These are phyloP conservation scores for Araneus ventricosus DNA, from an alignment of 1,140 invertebrate species.

Conservation along the genomic window DNA sequence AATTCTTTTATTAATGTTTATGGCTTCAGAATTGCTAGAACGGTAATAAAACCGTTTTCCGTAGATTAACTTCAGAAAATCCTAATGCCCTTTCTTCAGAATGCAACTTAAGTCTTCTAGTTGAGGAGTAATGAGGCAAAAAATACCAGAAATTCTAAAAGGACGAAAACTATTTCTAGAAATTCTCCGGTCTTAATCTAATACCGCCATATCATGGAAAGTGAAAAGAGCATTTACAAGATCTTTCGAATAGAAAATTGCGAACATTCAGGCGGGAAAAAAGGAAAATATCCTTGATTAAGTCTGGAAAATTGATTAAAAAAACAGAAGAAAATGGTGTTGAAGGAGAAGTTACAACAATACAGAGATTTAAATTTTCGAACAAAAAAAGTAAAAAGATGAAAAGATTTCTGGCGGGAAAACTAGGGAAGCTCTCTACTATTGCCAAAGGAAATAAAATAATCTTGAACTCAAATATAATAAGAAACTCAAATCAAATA, in stretches of 20 bases:
- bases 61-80: background rate
- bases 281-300: conserved; percentile 53
- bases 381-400: conserved; percentile 9
- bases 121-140: background rate
- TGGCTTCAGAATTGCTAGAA: background rate
- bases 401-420: background rate
- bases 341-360: conserved; percentile 52
- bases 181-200: conserved; percentile 6
- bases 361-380: conserved; percentile 49
- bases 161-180: background rate
- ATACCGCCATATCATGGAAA: conserved; percentile 8
- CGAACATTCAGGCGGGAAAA: background rate
- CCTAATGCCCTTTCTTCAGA: background rate
- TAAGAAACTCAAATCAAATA: conserved; percentile 60
- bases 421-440: background rate
- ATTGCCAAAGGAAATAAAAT: conserved; percentile 60
- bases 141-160: background rate
- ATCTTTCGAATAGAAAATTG: background rate
- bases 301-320: conserved; percentile 48
- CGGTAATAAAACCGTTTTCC: background rate
- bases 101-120: background rate
- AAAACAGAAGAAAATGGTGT: conserved; percentile 43
- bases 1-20: background rate
- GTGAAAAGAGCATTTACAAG: conserved; percentile 37
- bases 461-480: conserved; percentile 63